Conservation (phyloP, 2,888 invertebrate genomes). For the Papilio elwesi region DNA sequence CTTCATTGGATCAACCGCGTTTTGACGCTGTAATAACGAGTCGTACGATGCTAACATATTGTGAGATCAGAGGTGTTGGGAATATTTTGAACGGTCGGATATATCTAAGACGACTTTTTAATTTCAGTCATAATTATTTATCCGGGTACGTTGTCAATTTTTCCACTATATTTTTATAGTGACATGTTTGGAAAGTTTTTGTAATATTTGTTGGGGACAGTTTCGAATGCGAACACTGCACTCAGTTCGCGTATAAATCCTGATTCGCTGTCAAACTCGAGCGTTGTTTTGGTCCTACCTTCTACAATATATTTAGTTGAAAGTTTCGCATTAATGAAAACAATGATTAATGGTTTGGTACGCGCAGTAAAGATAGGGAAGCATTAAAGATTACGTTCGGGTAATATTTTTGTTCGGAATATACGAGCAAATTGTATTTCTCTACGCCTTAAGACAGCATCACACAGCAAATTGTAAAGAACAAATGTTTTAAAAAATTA, state of each 20-base stretch:
- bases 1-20: too few relatives aligned
- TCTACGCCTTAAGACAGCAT: too few relatives aligned
- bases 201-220: constrained; percentile 37
- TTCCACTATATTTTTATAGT: not conserved
- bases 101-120: too few relatives aligned
- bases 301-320: constrained; percentile 21
- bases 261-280: constrained; percentile 39
- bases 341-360: constrained; percentile 32
- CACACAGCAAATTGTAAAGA: too few relatives aligned
- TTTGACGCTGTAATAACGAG: too few relatives aligned
- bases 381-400: too few relatives aligned
- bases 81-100: too few relatives aligned
- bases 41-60: too few relatives aligned
- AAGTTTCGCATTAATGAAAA: constrained; percentile 36
- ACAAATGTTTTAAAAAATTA: too few relatives aligned
- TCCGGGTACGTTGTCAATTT: not conserved
- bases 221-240: constrained; percentile 23
- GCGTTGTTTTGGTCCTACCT: constrained; percentile 21
- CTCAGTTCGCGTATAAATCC: constrained; percentile 43
- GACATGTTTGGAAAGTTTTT: constrained; percentile 26
- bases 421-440: too few relatives aligned
- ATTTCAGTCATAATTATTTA: not conserved
- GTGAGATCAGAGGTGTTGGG: too few relatives aligned
- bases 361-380: not conserved
- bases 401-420: too few relatives aligned